Base-by-base conservation (phyloP, 2,888 invertebrate genomes). In the Megastigmus dorsalis region DNA sequence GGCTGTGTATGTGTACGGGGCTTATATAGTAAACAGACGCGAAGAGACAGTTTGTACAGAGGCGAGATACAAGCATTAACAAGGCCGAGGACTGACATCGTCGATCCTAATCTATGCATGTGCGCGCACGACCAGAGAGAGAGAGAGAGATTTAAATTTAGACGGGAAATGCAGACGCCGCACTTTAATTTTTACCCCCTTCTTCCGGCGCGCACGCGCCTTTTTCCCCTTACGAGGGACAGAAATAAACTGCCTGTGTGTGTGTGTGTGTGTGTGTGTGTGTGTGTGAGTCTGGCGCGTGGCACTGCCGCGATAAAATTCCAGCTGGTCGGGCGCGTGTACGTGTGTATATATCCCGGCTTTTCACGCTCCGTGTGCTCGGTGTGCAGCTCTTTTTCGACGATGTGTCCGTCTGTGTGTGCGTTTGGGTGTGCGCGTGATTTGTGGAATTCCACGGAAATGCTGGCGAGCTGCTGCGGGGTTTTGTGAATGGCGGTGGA, bases 161-260 rank as follows among this genome's bases (percentile, higher is more conserved):
- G 68, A 59, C 26, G 59, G n/a, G 65, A 59, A 74, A 69, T 69
- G 74, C 69, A 70, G 69, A 60, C 52, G 33, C 30, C 36, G 55
- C 33, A 54, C 73, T 74, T 69, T 23, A 69, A 65, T 74, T 69
- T 74, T 74, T 74, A 69, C 65, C 69, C 74, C 74, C 74, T 69
- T 74, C 74, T 74, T 70, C 74, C 74, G 74, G 68, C 57, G 55
- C n/a, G 33, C 55, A 45, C 43, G 23, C 26, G 23, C 23, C 33
- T 67, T 55, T 43, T 68, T 38, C 36, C 54, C 23, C 59, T 6
- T 55, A 7, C 57, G n/a, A 15, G 45, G n/a, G n/a, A 41, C 52
- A 28, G 54, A 73, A 66, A 69, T 69, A 69, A 55, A 63, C 55
- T n/a, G 48, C 15, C 55, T 4, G 38, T 23, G 36, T 15, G 50